Evolutionary conservation across 2,113 vertebrate genomes (phyloP).

Genomic region (Syngnathoides biaculeatus): DNA sequence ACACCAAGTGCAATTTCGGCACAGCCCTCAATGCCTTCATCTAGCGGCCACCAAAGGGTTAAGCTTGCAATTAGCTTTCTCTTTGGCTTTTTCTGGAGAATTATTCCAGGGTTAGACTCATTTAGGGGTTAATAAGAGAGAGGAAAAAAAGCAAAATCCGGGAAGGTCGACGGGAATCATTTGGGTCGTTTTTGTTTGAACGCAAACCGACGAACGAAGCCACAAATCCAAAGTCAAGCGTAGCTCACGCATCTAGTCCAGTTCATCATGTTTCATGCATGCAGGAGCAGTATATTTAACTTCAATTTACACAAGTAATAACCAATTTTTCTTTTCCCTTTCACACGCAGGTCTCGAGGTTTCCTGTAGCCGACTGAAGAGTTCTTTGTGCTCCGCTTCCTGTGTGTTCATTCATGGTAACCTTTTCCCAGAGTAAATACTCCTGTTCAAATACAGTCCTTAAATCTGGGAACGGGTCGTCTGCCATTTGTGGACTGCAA

Average conservation of each 20-base stretch:
- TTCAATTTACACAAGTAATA: not conserved
- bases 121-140: not conserved
- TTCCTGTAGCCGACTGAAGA: constrained; percentile 55
- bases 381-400: constrained; percentile 61
- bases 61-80: not conserved
- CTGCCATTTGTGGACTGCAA: constrained; percentile 35
- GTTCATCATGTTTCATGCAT: not conserved
- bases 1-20: too few species aligned
- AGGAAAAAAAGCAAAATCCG: not conserved
- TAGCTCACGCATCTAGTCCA: too few species aligned
- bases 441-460: constrained; percentile 58
- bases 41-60: not conserved
- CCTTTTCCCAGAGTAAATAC: constrained; percentile 65
- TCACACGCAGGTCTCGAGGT: constrained; percentile 1
- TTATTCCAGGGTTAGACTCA: not conserved
- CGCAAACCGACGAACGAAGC: not conserved
- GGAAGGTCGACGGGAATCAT: not conserved
- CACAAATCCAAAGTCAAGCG: not conserved
- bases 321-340: not conserved
- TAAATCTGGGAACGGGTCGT: constrained; percentile 48
- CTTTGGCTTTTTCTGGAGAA: not conserved
- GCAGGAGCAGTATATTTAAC: constrained; percentile 2
- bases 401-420: constrained; percentile 66
- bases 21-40: too few species aligned
- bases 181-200: not conserved